Evolutionary conservation across 1,140 invertebrate species (phyloP), one percentile per base, ranked within the genome.

Genomic region (Sarcophaga peregrina): DNA sequence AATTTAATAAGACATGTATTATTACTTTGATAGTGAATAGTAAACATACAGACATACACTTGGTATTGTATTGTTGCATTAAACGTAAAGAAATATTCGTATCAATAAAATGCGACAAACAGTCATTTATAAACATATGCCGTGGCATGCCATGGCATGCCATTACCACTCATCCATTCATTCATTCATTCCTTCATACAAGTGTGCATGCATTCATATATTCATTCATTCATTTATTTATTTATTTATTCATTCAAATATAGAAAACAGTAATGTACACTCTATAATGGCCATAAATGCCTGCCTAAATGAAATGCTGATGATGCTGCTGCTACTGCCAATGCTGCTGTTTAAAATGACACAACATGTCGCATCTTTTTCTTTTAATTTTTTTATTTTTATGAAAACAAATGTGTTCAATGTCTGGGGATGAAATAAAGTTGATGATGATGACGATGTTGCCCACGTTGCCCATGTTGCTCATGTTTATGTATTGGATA

Each of bases 401-500:
- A 37, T 37, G n/a, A 37, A 37, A 37, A 37, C 25, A 37, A 37
- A 37, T 37, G 25, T 37, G 25, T 37, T 37, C 25, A 37, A 37
- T 37, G 25, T 37, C 25, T 37, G 25, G 25, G 25, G 25, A 37
- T 37, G 25, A 37, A 37, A 37, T 37, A 37, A 37, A 37, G 25
- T 37, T 37, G 62, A 15, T 68, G 62, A 68, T 8, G 17, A 68
- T 68, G 58, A 17, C 17, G 15, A n/a, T 62, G 15, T 8, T 62
- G 62, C 62, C 25, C 25, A 37, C 25, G 25, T 37, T 37, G 25
- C 25, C 25, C 25, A 37, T 37, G 25, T 37, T 68, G 62, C 62
- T 68, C 62, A 68, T 68, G 62, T 68, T 68, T 68, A 68, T 68
- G 62, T 25, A 68, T 68, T 68, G 17, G 20, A 68, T 68, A 37